A percentile compares a stretch with the other conserved stretches of the same genome.
Evolutionary conservation across 1,140 invertebrate species (phyloP).

Genomic region (Neodiprion fabricii): DNA sequence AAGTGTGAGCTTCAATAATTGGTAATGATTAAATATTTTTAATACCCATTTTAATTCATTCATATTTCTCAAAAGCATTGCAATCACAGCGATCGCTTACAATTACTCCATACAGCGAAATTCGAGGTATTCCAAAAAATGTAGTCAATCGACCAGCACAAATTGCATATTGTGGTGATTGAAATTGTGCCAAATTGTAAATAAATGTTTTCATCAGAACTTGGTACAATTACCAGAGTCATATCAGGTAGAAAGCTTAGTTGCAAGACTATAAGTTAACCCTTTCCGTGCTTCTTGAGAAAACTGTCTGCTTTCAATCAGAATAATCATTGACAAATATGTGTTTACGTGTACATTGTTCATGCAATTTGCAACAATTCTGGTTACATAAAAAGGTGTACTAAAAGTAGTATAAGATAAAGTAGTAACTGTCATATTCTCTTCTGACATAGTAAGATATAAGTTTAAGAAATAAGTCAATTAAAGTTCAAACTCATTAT

Average conservation of each 20-base stretch:
- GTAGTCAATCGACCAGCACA: no score
- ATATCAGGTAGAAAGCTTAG: not conserved
- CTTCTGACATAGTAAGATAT: not conserved
- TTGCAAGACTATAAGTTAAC: not conserved
- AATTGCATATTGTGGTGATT: no score
- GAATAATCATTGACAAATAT: not conserved
- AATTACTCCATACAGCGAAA: no score
- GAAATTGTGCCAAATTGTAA: no score
- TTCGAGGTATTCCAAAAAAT: no score
- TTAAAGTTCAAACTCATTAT: not conserved
- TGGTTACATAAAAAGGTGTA: not conserved
- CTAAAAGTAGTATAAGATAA: not conserved
- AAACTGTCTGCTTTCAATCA: not conserved
- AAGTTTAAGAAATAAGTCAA: constrained; percentile 6
- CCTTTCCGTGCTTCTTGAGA: not conserved
- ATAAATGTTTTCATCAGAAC: no score
- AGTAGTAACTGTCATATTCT: not conserved
- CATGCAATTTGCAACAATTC: not conserved
- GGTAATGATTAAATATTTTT: not conserved
- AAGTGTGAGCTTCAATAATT: not conserved
- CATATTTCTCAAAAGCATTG: not conserved
- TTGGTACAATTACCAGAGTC: no score
- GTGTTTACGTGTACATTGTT: not conserved
- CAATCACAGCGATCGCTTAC: no score
- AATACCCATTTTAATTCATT: not conserved